Evolutionary conservation across 2,113 vertebrate species (phyloP), one percentile per base, ranked within the genome.

Genomic region (Pontoporia blainvillei): DNA sequence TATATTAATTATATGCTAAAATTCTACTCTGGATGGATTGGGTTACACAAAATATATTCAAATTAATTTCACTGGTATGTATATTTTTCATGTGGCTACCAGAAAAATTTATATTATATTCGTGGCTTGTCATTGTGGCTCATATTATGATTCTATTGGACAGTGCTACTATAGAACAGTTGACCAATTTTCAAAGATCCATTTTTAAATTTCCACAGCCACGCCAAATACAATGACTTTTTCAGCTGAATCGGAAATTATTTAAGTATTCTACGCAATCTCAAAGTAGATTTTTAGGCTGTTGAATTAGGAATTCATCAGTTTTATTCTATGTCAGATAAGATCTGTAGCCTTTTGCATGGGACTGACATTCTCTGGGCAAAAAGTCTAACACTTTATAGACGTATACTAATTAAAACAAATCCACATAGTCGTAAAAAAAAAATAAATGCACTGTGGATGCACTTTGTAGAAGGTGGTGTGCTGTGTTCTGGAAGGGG

Each of bases 131-230:
- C 54, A 79, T 31, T 23, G 13, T 69, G 62, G 46, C 12, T 94
- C 23, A 34, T 49, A 54, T 76, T 85, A 36, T 73, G 59, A 57
- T 79, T 75, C 27, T 39, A n/a, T 41, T 88, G 71, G 27, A 57
- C n/a, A 79, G 3, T 41, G 36, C 18, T 83, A 41, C n/a, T 57
- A n/a, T 9, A 52, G 52, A 41, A 3, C 15, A 34, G 39, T 9
- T 64, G 44, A 34, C 31, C 17, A 86, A 67, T 59, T 91, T 92
- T 81, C 41, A 94, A 78, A 46, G 75, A 84, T 69, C 49, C 67
- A 44, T 62, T 39, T 49, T 62, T 79, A 49, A n/a, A 81, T 75
- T 76, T 79, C 72, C 72, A 71, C 27, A 91, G 34, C 34, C n/a
- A 46, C 21, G 10, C 5, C n/a, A 2, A 95, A 95, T 69, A 54